A percentile compares a stretch with the other conserved stretches of the same genome.
Conservation (phyloP, 2,797 vertebrate genomes). For the Petrocephalus sullivani region DNA sequence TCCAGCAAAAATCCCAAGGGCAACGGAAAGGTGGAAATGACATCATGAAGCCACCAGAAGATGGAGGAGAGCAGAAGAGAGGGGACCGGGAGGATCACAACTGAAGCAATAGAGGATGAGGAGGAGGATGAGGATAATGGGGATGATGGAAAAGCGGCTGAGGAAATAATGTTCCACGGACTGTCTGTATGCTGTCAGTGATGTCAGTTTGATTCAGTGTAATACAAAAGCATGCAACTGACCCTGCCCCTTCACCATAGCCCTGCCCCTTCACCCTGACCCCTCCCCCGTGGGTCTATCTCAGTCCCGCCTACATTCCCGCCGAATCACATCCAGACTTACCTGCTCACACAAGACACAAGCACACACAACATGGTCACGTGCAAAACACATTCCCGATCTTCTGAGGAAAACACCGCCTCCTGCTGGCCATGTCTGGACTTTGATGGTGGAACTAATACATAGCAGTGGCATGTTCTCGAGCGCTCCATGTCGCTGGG, state of each 20-base stretch:
- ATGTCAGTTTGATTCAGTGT: slow-evolving; percentile 23
- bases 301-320: neutral
- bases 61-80: slow-evolving; percentile 50
- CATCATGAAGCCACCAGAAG: slow-evolving; percentile 50
- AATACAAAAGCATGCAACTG: slow-evolving; percentile 23
- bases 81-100: slow-evolving; percentile 50
- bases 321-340: neutral
- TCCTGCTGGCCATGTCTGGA: slow-evolving; percentile 40
- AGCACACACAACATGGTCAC: slow-evolving; percentile 18
- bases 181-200: slow-evolving; percentile 27
- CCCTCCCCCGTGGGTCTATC: neutral
- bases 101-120: neutral
- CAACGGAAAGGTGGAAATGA: slow-evolving; percentile 47
- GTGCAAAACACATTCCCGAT: neutral
- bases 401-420: slow-evolving; percentile 31
- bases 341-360: slow-evolving; percentile 21
- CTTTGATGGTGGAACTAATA: slow-evolving; percentile 55
- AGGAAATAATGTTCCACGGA: slow-evolving; percentile 10
- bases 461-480: slow-evolving; percentile 72
- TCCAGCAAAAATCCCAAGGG: slow-evolving; percentile 54
- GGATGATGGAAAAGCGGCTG: neutral
- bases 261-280: neutral
- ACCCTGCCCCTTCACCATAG: neutral
- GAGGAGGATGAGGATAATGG: neutral
- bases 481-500: slow-evolving; percentile 53